These are phyloP conservation scores for Cochlearius cochlearius DNA, from an alignment of 2,113 vertebrate species.

Conservation along the genomic window DNA sequence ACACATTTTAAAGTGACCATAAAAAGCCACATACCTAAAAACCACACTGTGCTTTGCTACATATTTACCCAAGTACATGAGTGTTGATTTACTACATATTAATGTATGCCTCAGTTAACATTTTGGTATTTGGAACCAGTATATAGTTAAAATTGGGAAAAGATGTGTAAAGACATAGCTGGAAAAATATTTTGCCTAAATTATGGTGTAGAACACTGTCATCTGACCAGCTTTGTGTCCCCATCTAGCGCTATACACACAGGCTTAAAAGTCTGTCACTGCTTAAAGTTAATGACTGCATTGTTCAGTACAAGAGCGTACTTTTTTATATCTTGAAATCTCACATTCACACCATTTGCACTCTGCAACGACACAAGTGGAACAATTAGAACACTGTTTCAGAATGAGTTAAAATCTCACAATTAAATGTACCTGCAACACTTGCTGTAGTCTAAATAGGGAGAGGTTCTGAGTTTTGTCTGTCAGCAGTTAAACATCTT, in stretches of 20 bases:
- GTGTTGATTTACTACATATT: background rate
- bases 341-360: background rate
- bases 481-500: background rate
- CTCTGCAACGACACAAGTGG: background rate
- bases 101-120: background rate
- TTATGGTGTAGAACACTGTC: background rate
- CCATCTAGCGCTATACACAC: fast-evolving
- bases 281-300: background rate
- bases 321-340: background rate
- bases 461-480: background rate
- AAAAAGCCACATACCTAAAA: background rate
- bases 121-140: background rate
- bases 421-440: background rate
- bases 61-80: background rate
- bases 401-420: background rate
- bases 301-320: background rate
- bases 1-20: background rate
- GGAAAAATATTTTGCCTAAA: background rate
- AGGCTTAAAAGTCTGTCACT: background rate
- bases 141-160: background rate
- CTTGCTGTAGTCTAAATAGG: background rate
- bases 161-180: background rate
- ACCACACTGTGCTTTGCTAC: background rate
- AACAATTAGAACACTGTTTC: background rate
- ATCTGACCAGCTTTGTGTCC: background rate